Base-by-base conservation (phyloP, 2,797 vertebrate genomes). In the Clarias laeviceps region DNA sequence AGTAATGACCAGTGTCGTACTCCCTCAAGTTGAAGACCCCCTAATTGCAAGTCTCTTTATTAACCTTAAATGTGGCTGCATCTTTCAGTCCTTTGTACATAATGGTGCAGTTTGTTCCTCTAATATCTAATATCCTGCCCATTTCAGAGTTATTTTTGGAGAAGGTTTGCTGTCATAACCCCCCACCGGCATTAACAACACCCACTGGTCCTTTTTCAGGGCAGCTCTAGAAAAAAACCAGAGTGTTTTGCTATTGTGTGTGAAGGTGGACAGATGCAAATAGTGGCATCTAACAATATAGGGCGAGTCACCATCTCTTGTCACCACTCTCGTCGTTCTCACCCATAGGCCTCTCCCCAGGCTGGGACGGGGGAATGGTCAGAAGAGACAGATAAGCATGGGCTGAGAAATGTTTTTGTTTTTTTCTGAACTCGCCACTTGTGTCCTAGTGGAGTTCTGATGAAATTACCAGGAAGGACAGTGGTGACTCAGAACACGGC, bases 251-350 rank as follows among this genome's bases (percentile, higher is more conserved):
- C 89, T 91, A 91, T 92, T 92, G 91, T 92, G 87, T 91, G 89
- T 90, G 37, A 76, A 91, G 87, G 87, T 50, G 66, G 90, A 89
- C 86, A 83, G 88, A 94, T 93, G 90, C 89, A 92, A 92, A 94
- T 86, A 87, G 88, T 45, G 64, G 80, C 82, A 87, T 89, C 85
- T 89, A 89, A 91, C 90, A 90, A 89, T 91, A 80, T 92, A 90
- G 59, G 81, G 72, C 76, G 76, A 90, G 91, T 91, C 91, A 91
- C 90, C 57, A 91, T 90, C 87, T 56, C 85, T 40, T 83, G 90
- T 93, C 91, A 90, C 86, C 86, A 87, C 74, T 85, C 80, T 84
- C 50, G 72, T 91, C 86, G 76, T 88, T 88, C 90, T 84, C 87
- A 88, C 84, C 82, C 32, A 27, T 89, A 88, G 83, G 65, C 79